Evolutionary conservation across 2,113 vertebrate species (phyloP).

Genomic region (Garra rufa): DNA sequence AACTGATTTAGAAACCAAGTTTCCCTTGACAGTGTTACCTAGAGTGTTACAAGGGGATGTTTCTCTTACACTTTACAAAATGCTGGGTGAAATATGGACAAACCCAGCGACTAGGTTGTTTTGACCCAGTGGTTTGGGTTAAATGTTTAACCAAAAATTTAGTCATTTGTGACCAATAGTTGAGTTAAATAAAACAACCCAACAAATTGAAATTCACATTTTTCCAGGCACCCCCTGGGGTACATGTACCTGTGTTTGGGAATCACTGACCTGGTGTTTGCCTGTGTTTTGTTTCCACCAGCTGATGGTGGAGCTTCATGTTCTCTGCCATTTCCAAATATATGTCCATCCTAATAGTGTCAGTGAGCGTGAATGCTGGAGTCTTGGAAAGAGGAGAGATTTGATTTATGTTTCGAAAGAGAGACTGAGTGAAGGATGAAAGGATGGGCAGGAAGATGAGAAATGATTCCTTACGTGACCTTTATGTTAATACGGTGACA

Average conservation of each 20-base stretch:
- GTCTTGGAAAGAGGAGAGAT: slow-evolving; percentile 1
- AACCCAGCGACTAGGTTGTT: no score
- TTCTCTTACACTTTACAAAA: not conserved
- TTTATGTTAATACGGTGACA: slow-evolving; percentile 39
- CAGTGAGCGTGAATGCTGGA: slow-evolving; percentile 14
- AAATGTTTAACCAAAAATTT: no score
- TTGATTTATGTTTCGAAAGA: slow-evolving; percentile 25
- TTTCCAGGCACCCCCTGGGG: not conserved
- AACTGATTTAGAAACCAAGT: not conserved
- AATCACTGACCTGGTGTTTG: not conserved
- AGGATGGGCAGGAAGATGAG: slow-evolving; percentile 21
- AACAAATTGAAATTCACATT: not conserved
- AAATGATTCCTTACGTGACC: slow-evolving; percentile 47
- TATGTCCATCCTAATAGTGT: slow-evolving; percentile 3
- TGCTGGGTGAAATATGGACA: no score
- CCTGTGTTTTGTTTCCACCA: not conserved
- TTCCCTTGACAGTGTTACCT: not conserved
- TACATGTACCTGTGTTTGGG: no score
- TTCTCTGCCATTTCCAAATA: slow-evolving; percentile 22
- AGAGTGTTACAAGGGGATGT: not conserved
- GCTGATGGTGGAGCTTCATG: not conserved
- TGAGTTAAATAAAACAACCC: no score
- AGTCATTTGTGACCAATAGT: no score
- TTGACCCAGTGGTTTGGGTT: no score
- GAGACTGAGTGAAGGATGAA: not conserved